These are phyloP conservation scores for Neoaliturus tenellus DNA, from an alignment of 2,888 invertebrate species.

Conservation along the genomic window DNA sequence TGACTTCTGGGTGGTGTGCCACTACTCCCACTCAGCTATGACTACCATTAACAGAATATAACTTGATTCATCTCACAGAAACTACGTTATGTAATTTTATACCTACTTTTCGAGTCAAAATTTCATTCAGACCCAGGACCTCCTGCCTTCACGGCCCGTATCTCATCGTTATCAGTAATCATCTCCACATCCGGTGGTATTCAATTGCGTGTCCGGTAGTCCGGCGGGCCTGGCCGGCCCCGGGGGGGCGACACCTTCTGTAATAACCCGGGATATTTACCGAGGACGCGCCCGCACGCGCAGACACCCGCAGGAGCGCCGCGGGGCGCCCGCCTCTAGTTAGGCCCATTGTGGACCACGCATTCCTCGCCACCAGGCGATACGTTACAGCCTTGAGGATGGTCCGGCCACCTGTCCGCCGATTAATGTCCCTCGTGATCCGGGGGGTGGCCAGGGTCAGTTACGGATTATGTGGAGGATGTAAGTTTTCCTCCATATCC, in stretches of 20 bases:
- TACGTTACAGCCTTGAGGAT: conserved; percentile 19
- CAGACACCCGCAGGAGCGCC: not conserved
- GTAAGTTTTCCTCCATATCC: too few relatives aligned
- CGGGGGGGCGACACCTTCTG: conserved; percentile 1
- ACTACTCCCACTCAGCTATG: too few relatives aligned
- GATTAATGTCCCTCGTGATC: conserved; percentile 6
- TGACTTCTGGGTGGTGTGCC: too few relatives aligned
- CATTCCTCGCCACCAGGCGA: conserved; percentile 29
- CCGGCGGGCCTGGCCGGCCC: not conserved
- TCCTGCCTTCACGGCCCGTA: not conserved
- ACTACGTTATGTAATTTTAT: too few relatives aligned
- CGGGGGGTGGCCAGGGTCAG: too few relatives aligned
- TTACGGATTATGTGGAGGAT: too few relatives aligned
- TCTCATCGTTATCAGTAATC: not conserved
- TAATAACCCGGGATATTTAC: conserved; percentile 18
- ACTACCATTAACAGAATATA: too few relatives aligned
- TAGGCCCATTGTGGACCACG: conserved; percentile 31
- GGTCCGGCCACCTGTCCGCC: not conserved
- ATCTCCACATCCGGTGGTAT: conserved; percentile 15
- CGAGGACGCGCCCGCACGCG: conserved; percentile 1
- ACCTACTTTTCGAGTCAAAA: too few relatives aligned
- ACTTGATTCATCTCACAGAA: too few relatives aligned
- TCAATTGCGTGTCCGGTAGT: conserved; percentile 35
- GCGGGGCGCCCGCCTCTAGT: conserved; percentile 32
- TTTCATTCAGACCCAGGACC: not conserved